phyloP scores from a whole-genome alignment of 2,797 vertebrate species.

The Cossypha heuglini region DNA sequence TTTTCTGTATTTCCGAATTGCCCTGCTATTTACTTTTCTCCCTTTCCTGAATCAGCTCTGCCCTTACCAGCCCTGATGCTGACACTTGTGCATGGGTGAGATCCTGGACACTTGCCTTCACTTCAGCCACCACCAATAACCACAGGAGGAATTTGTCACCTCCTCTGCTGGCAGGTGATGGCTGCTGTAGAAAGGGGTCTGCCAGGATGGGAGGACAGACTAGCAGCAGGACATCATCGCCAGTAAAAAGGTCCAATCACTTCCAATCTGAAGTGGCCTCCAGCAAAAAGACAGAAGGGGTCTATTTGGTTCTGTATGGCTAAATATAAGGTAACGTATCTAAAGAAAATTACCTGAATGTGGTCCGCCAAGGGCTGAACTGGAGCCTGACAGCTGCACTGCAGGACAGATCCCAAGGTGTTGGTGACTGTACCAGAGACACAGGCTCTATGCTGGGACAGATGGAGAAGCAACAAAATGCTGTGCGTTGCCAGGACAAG shows the following conservation, averaged over 20 bases:
- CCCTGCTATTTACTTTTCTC: neutral
- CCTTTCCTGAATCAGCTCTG: neutral
- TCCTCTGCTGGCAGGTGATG: neutral
- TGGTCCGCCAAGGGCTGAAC: neutral
- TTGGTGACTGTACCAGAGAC: neutral
- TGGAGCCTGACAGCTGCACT: neutral
- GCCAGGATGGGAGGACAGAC: neutral
- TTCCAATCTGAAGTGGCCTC: neutral
- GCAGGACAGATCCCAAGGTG: neutral
- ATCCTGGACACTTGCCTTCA: neutral
- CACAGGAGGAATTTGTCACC: neutral
- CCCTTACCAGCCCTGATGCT: neutral
- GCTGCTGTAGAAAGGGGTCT: neutral
- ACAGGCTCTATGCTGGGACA: accelerated
- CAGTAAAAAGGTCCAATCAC: neutral
- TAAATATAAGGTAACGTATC: neutral
- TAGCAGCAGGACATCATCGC: neutral
- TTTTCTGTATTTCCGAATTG: neutral
- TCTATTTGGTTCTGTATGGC: neutral
- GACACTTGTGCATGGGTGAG: neutral
- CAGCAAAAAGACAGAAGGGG: neutral
- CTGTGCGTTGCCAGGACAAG: neutral
- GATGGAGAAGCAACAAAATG: neutral
- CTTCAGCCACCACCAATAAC: neutral
- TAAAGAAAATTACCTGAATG: neutral